Base-by-base conservation (phyloP, 2,797 vertebrate genomes). In the Sebastes elongatus region DNA sequence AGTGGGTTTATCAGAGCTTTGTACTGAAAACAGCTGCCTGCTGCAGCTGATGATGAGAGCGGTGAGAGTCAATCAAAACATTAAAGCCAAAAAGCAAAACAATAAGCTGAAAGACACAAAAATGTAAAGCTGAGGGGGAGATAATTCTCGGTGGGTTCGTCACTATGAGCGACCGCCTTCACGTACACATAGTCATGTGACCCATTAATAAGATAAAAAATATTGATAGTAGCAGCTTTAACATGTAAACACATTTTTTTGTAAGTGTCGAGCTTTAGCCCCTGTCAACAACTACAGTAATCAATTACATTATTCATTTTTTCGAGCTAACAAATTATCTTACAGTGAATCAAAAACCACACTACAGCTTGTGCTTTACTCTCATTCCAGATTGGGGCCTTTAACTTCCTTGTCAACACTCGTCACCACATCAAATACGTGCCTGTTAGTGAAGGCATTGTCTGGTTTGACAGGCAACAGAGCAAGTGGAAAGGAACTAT, bases 401-500 rank as follows among this genome's bases (percentile, higher is more conserved):
- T 82, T 76, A 85, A 81, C 66, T 81, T 68, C n/a, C 78, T 67
- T 74, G 66, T 79, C 68, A 74, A 74, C 42, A 53, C 63, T 73
- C 25, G 52, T 74, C 71, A n/a, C 82, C 78, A 59, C 81, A 76
- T 88, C 79, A 86, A 68, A 83, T 32, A 59, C 62, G 62, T 27
- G 75, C 20, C 86, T 78, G 76, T 82, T 90, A 75, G 81, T 23
- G 67, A 57, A 75, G 72, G 75, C 84, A 82, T 87, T 84, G 93
- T 93, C 59, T 87, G 65, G 23, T 77, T 75, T 89, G 92, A 90
- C 86, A 72, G 79, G 84, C 91, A 86, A 84, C 82, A 71, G 78
- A 86, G 71, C 76, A 71, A 90, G 81, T 79, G 89, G 85, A 91
- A 83, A 86, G 87, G 60, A 87, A 75, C 80, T 63, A 83, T 85